Base-by-base conservation (phyloP, 2,888 invertebrate species). In the Volucella bombylans region DNA sequence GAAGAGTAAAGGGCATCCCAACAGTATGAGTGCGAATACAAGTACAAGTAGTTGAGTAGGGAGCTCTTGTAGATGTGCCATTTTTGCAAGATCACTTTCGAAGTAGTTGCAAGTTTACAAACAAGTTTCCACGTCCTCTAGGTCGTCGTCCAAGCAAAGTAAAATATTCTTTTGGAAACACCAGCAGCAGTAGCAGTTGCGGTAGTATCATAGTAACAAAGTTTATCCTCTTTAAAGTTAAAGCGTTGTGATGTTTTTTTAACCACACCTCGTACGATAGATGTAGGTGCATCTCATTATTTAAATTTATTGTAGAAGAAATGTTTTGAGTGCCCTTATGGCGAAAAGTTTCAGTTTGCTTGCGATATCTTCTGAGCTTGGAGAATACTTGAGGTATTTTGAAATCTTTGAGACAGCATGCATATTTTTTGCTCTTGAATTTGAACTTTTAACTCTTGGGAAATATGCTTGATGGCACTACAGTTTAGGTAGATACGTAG, bases 101-200 rank as follows among this genome's bases (percentile, higher is more conserved):
- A 81, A 74, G 80, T 62, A 73, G 80, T 80, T 68, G 73, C 54
- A 69, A 69, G 81, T 69, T 81, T 74, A 64, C 54, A 62, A 72
- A 74, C 49, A 72, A 74, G 49, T 80, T 80, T 57, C 39, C 23
- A 23, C 38, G 45, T 76, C 76, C 43, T 65, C 62, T 45, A 57
- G 64, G 31, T 10, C 50, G 12, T 23, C 52, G 69, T 64, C 31
- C 61, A 43, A n/a, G 12, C 50, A 23, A 43, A 18, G 64, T 11
- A 31, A 65, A 65, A 23, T 18, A 11, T 38, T 61, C 68, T 61
- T 52, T 45, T 31, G 18, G 2, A 18, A 52, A 6, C 6, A 6
- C 31, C 1, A 31, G 31, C 31, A 6, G 31, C 6, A 31, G 31
- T 6, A 31, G 31, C 6, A 31, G 49, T 47, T 43, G 6, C 31